Base-by-base conservation (phyloP, 1,140 invertebrate genomes). In the Cherax quadricarinatus region DNA sequence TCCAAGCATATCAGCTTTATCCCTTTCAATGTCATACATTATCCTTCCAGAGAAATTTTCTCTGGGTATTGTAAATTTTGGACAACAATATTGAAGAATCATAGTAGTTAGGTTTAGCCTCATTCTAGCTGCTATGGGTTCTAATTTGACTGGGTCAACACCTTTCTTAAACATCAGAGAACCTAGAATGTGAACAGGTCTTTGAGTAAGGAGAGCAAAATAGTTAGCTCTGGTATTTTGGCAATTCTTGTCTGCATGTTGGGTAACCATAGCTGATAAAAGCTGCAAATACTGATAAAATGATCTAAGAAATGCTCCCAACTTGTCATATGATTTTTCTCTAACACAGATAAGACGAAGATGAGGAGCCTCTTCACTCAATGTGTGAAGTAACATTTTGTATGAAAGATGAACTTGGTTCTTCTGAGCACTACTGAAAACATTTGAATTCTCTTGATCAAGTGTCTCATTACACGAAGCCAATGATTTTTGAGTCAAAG, bases 241-340 rank as follows among this genome's bases (percentile, higher is more conserved):
- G 30, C 80, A 91, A 5, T 41, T n/a, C 62, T 66, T n/a, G 21
- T 87, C 79, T 53, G 90, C 85, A 87, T 91, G 78, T 7, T 86
- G 73, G 48, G 78, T 91, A 41, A 91, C 79, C 90, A 91, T 91
- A 53, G 85, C 51, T 10, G 90, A 86, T 30, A 91, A n/a, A 18
- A 91, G 90, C n/a, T 91, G 90, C 24, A 91, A 70, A 48, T 91
- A 91, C 73, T 91, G 90, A 80, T 91, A 91, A 73, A 91, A 91
- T 5, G 90, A 86, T 30, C 90, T 66, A n/a, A 91, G 70, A 70
- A 80, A 91, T 18, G 90, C 90, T 73, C 90, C 90, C 53, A 91
- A n/a, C 57, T 87, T 91, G 30, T 24, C 3, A n/a, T 51, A 12
- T 30, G 51, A 16, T 18, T 81, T 70, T 10, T 70, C 85, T 87